These are phyloP conservation scores for Drosophila novamexicana DNA, from an alignment of 1,140 invertebrate species.

Conservation along the genomic window DNA sequence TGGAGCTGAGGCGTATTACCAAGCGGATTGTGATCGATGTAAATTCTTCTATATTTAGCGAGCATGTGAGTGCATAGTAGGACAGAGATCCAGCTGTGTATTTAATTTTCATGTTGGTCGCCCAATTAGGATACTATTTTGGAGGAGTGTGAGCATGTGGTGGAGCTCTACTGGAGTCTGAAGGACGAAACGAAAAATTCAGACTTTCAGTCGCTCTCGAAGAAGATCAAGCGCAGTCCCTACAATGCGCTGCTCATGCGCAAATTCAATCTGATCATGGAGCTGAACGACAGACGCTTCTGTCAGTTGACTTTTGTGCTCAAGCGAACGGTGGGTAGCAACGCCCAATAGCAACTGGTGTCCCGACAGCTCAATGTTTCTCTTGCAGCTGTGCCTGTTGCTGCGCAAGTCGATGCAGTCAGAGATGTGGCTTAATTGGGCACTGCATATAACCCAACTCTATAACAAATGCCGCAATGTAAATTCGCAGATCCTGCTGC, in stretches of 20 bases:
- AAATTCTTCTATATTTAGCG: conserved; percentile 75
- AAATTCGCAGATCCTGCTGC: conserved; percentile 22
- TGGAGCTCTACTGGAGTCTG: conserved; percentile 75
- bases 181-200: conserved; percentile 75
- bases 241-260: conserved; percentile 78
- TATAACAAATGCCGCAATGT: conserved; percentile 75
- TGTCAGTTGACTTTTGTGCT: conserved; percentile 81
- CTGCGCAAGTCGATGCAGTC: conserved; percentile 75
- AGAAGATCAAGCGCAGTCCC: conserved; percentile 83
- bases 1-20: conserved; percentile 74
- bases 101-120: not conserved
- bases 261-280: conserved; percentile 74
- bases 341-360: too few relatives aligned
- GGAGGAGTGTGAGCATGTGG: conserved; percentile 78
- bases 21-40: conserved; percentile 80
- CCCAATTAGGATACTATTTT: conserved; percentile 68
- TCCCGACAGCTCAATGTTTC: not conserved
- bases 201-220: conserved; percentile 74
- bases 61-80: conserved; percentile 63
- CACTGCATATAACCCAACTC: conserved; percentile 73
- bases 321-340: conserved; percentile 69
- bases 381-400: conserved; percentile 56
- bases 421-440: conserved; percentile 79
- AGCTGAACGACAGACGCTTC: conserved; percentile 76
- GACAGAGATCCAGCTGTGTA: not conserved